phyloP scores from a whole-genome alignment of 1,140 invertebrate species.

The Cataglyphis hispanica region DNA sequence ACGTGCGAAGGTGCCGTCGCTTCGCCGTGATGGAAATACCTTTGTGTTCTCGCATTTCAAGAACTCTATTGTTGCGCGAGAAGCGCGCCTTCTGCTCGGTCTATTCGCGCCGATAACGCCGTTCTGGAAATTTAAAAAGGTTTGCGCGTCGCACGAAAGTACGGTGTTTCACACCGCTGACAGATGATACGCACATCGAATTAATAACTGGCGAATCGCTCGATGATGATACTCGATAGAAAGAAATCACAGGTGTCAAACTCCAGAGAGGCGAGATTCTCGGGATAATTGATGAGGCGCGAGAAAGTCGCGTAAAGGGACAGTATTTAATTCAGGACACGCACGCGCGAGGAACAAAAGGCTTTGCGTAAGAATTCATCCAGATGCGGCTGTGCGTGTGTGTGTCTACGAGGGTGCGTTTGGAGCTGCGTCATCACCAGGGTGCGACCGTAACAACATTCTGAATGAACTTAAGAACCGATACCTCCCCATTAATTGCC shows the following conservation, averaged over 20 bases:
- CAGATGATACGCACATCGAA: constrained; percentile 4
- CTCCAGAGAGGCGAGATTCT: not conserved
- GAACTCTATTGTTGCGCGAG: constrained; percentile 57
- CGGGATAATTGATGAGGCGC: not conserved
- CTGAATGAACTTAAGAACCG: constrained; percentile 71
- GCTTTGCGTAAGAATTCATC: constrained; percentile 31
- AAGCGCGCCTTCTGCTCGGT: constrained; percentile 12
- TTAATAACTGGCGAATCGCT: constrained; percentile 18
- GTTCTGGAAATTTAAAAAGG: constrained; percentile 43
- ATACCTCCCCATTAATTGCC: constrained; percentile 75
- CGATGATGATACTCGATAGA: not conserved
- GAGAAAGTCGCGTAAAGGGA: not conserved
- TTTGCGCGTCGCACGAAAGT: not conserved
- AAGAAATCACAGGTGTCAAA: not conserved
- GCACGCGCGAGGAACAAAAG: constrained; percentile 9
- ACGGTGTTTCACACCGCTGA: constrained; percentile 5
- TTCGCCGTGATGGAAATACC: constrained; percentile 50
- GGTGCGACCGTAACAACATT: constrained; percentile 39
- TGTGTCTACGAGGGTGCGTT: constrained; percentile 37
- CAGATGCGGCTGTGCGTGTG: not conserved
- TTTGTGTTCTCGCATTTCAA: constrained; percentile 66
- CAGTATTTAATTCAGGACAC: constrained; percentile 14
- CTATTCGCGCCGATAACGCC: constrained; percentile 47
- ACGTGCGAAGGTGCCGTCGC: constrained; percentile 56
- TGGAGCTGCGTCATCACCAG: constrained; percentile 48